Evolutionary conservation across 1,140 invertebrate genomes (phyloP).

Genomic region (Drosophila bifasciata): DNA sequence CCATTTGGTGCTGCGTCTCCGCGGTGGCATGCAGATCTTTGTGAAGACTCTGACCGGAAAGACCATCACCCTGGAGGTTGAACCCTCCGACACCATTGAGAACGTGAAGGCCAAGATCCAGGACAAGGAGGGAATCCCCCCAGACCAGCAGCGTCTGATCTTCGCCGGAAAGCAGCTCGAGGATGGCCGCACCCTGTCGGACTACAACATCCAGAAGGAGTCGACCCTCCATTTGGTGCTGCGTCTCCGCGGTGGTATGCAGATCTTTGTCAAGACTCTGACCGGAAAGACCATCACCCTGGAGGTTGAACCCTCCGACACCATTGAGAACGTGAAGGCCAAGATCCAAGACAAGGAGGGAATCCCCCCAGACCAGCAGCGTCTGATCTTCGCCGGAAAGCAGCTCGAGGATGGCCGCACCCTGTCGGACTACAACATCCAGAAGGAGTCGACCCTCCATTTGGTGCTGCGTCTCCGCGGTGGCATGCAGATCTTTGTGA

Average conservation of each 20-base stretch:
- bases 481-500: conserved; percentile 93
- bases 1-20: conserved; percentile 92
- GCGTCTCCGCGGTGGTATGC: conserved; percentile 91
- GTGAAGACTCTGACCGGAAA: conserved; percentile 91
- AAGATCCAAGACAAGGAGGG: conserved; percentile 91
- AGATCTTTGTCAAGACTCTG: conserved; percentile 92
- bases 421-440: conserved; percentile 92
- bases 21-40: conserved; percentile 94
- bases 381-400: conserved; percentile 90
- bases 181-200: conserved; percentile 87
- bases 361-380: conserved; percentile 90
- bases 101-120: conserved; percentile 92
- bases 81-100: conserved; percentile 91
- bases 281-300: conserved; percentile 93
- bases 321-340: conserved; percentile 93
- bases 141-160: conserved; percentile 91
- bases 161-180: conserved; percentile 91
- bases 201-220: conserved; percentile 94
- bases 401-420: conserved; percentile 92
- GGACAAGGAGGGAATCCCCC: conserved; percentile 93
- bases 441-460: conserved; percentile 95
- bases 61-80: conserved; percentile 90
- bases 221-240: conserved; percentile 95
- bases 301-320: conserved; percentile 92
- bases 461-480: conserved; percentile 92